Conservation (phyloP, 1,140 invertebrate species). For the Drosophila carrolli region DNA sequence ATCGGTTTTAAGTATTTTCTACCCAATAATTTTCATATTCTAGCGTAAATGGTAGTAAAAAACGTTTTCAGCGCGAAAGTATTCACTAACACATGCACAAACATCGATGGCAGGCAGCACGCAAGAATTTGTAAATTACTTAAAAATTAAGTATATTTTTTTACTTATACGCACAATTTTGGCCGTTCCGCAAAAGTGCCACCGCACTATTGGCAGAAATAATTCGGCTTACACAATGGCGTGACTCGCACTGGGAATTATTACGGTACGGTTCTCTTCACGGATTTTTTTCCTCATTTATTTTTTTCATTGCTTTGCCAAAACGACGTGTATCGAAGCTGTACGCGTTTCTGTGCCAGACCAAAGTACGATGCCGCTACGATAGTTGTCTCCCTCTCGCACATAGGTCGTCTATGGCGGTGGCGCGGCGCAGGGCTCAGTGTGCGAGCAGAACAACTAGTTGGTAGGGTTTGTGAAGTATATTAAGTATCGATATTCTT, state of each 20-base stretch:
- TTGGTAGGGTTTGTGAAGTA: background rate
- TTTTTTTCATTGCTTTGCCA: conserved; percentile 77
- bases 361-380: conserved; percentile 63
- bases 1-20: conserved; percentile 22
- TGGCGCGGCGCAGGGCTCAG: conserved; percentile 47
- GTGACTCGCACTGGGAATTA: conserved; percentile 46
- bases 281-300: conserved; percentile 76
- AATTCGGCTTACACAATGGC: conserved; percentile 56
- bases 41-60: conserved; percentile 44
- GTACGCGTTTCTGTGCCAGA: conserved; percentile 77
- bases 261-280: conserved; percentile 65
- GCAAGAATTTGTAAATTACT: conserved; percentile 76
- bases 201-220: conserved; percentile 44
- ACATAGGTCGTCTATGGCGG: conserved; percentile 26
- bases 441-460: conserved; percentile 53
- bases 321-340: conserved; percentile 82
- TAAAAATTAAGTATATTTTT: conserved; percentile 58
- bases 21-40: conserved; percentile 7
- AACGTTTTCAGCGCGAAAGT: conserved; percentile 79
- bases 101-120: conserved; percentile 58
- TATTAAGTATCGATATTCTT: too few relatives aligned
- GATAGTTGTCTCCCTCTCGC: conserved; percentile 48
- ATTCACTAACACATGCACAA: conserved; percentile 45
- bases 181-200: conserved; percentile 37
- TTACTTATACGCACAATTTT: conserved; percentile 69